Evolutionary conservation across 2,797 vertebrate genomes (phyloP).

Genomic region (Enteromius paludinosus): DNA sequence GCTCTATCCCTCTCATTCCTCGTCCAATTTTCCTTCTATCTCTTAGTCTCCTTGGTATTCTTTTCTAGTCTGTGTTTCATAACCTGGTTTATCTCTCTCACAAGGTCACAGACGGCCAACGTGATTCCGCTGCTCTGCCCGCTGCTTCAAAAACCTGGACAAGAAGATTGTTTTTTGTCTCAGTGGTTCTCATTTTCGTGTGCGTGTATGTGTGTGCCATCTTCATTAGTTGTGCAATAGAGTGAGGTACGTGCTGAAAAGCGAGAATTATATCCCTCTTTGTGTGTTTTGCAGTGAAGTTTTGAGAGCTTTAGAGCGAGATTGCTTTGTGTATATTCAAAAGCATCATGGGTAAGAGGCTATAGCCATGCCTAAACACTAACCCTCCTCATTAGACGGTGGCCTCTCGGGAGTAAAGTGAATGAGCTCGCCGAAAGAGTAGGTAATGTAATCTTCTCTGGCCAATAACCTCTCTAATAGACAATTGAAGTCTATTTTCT

Average conservation of each 20-base stretch:
- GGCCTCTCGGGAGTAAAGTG: constrained; percentile 45
- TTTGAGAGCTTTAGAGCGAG: constrained; percentile 40
- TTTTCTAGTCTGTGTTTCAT: constrained; percentile 24
- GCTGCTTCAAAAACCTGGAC: constrained; percentile 12
- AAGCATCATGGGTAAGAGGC: constrained; percentile 52
- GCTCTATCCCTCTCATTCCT: constrained; percentile 30
- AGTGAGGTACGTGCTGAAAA: constrained; percentile 30
- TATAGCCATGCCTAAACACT: constrained; percentile 50
- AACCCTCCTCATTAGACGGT: constrained; percentile 52
- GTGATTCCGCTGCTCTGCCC: constrained; percentile 32
- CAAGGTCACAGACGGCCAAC: constrained; percentile 31
- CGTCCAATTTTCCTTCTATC: constrained; percentile 33
- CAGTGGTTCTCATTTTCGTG: background rate
- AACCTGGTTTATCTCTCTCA: constrained; percentile 19
- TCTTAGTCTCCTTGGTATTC: constrained; percentile 9
- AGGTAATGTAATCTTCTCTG: constrained; percentile 56
- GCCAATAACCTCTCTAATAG: constrained; percentile 56
- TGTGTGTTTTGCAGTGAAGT: constrained; percentile 39
- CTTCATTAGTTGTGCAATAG: constrained; percentile 31
- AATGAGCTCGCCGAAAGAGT: constrained; percentile 42
- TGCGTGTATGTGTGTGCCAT: background rate
- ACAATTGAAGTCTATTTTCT: constrained; percentile 57
- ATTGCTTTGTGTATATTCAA: constrained; percentile 47
- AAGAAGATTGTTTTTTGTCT: constrained; percentile 36
- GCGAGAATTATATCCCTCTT: constrained; percentile 34